Evolutionary conservation across 2,797 vertebrate genomes (phyloP), one percentile per base, ranked within the genome.

Genomic region (Novumbra hubbsi): DNA sequence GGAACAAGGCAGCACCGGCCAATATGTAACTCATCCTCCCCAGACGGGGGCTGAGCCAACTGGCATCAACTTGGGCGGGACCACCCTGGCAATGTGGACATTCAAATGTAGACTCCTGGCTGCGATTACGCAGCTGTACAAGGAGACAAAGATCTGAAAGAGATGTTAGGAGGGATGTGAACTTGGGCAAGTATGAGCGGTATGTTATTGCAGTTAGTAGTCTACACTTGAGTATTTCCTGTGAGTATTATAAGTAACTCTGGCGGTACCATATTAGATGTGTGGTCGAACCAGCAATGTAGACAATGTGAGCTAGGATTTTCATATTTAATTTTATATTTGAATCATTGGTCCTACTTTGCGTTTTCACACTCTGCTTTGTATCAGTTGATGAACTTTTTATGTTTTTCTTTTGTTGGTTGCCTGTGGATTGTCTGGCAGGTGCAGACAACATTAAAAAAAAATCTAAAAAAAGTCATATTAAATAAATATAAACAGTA

Each of bases 91-190:
- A 11, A 14, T 45, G 41, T 45, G 2, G 41, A 45, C 41, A 45
- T 11, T 45, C 41, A 45, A 45, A 45, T 14, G 9, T 11, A 45
- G 14, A 45, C 41, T 45, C 41, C 41, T 14, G 41, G 8, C 41
- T 14, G 12, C 41, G 14, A 45, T 11, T 45, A 14, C 41, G 5
- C 5, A 45, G 41, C 41, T 14, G 41, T 45, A 45, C 12, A 11
- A 14, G 0, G 41, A 45, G 41, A 12, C 6, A 60, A 21, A 7
- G 27, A 68, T 24, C 11, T 38, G 19, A 62, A 27, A 65, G 77
- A 79, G 72, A 69, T 75, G 17, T 32, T 64, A 64, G 16, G 28
- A 24, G 16, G 62, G 27, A 27, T 64, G 14, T 30, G 62, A 60
- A 60, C 55, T 24, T 21, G 21, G 5, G 41, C 21, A 60, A 21